Percentiles rank a stretch among this genome's conserved stretches.
Evolutionary conservation across 2,113 vertebrate species (phyloP).

Genomic region (Arenaria interpres): DNA sequence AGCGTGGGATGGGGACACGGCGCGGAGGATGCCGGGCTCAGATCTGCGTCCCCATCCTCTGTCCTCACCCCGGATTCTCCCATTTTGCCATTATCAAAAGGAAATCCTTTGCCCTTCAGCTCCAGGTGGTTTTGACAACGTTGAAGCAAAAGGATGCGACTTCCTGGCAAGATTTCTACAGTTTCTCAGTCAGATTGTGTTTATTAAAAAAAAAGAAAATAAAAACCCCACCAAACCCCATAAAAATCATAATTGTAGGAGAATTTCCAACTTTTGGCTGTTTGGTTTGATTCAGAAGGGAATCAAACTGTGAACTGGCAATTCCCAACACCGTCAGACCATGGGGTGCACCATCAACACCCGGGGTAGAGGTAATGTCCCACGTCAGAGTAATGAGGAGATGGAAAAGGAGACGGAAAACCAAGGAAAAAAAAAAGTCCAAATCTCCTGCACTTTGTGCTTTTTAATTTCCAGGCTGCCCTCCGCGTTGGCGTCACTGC

Average conservation of each 20-base stretch:
- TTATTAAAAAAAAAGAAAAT: not conserved
- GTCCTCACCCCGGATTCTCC: not conserved
- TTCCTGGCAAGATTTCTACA: fast-evolving
- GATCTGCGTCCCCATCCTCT: not conserved
- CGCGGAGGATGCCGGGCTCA: fast-evolving
- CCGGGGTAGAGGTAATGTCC: not conserved
- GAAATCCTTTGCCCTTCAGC: not conserved
- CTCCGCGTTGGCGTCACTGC: not conserved
- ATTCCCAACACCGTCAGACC: fast-evolving
- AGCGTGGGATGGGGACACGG: too few relatives aligned
- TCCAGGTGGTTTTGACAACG: fast-evolving
- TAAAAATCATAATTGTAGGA: not conserved
- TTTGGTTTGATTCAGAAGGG: not conserved
- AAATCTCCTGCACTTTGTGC: not conserved
- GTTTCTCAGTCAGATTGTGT: not conserved
- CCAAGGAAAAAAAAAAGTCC: too few relatives aligned
- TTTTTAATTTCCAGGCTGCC: not conserved
- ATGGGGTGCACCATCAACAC: not conserved
- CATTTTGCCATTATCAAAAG: not conserved
- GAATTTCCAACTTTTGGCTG: not conserved
- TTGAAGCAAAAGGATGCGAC: not conserved
- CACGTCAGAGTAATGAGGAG: fast-evolving
- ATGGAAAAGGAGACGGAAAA: not conserved
- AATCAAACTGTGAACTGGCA: not conserved
- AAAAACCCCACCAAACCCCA: too few relatives aligned